Conservation (phyloP, 2,113 vertebrate species). For the Cheilinus undulatus region DNA sequence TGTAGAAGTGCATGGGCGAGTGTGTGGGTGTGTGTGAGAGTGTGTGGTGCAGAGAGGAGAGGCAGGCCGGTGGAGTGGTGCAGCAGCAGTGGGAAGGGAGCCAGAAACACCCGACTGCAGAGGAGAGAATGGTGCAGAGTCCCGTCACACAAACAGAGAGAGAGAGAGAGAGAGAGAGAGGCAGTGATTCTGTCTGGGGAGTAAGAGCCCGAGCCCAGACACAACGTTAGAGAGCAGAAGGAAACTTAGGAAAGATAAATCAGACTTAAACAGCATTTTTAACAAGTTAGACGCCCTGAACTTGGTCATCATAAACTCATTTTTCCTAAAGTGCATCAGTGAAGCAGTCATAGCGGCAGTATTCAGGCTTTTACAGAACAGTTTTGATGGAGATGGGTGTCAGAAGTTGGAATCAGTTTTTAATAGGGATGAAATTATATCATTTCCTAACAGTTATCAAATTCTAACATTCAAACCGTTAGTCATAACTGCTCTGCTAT, state of each 20-base stretch:
- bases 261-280: constrained; percentile 20
- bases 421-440: no score
- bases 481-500: no score
- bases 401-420: no score
- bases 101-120: constrained; percentile 80
- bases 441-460: no score
- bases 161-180: constrained; percentile 44
- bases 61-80: constrained; percentile 71
- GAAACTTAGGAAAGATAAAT: constrained; percentile 35
- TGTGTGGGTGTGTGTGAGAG: constrained; percentile 30
- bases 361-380: no score
- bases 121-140: constrained; percentile 81
- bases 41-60: constrained; percentile 64
- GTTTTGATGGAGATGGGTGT: no score
- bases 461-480: no score
- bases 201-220: constrained; percentile 28
- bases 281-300: constrained; percentile 1
- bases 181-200: constrained; percentile 59
- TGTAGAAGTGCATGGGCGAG: constrained; percentile 25
- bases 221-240: constrained; percentile 14
- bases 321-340: background rate
- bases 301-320: background rate
- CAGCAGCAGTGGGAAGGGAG: constrained; percentile 77
- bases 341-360: background rate
- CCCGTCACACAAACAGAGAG: constrained; percentile 35